phyloP scores from a whole-genome alignment of 2,797 vertebrate genomes.

The Melopsittacus undulatus region DNA sequence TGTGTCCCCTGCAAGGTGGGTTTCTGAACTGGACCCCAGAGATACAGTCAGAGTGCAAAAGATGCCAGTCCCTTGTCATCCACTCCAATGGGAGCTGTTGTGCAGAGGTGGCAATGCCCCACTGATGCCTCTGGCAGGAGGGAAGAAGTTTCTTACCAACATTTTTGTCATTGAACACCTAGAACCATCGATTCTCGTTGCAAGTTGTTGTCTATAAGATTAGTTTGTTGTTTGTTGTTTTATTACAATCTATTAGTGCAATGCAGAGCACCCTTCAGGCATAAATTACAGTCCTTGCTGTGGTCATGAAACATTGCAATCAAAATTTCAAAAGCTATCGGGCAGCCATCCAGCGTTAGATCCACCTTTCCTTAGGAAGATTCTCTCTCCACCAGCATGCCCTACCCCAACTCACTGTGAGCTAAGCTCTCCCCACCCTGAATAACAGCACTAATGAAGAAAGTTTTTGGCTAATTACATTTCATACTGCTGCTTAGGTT shows the following conservation, averaged over 20 bases:
- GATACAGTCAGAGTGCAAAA: neutral
- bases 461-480: slow-evolving; percentile 64
- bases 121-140: neutral
- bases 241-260: neutral
- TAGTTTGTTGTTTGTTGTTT: neutral
- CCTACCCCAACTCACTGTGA: slow-evolving; percentile 10
- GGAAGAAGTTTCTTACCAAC: neutral
- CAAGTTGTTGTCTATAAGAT: neutral
- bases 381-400: neutral
- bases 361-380: slow-evolving; percentile 41
- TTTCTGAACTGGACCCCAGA: neutral
- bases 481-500: slow-evolving; percentile 55
- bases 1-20: neutral
- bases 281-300: neutral
- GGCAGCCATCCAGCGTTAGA: neutral
- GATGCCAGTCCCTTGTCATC: neutral
- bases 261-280: slow-evolving; percentile 43
- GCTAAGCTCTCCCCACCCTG: slow-evolving; percentile 61
- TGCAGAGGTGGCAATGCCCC: neutral
- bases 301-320: slow-evolving; percentile 23
- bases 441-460: slow-evolving; percentile 55
- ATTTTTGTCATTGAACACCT: neutral
- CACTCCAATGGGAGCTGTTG: neutral
- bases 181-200: neutral
- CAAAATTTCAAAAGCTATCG: slow-evolving; percentile 52